Conservation (phyloP, 1,140 invertebrate genomes). For the Drosophila repletoides region DNA sequence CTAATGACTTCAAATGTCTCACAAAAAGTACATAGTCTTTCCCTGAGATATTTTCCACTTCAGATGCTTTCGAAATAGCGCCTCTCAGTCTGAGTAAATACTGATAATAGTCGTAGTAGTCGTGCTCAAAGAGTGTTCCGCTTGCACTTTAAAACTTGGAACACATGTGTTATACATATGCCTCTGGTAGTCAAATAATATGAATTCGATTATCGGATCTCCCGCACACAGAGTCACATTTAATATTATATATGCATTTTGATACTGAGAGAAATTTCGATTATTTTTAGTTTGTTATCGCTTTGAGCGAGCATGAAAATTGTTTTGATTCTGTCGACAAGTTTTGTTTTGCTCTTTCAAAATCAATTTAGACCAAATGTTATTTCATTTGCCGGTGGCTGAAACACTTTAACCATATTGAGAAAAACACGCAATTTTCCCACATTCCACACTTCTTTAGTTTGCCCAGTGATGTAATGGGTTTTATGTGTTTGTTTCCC, state of each 20-base stretch:
- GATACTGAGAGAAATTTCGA: constrained; percentile 22
- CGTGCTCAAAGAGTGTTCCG: too few species aligned
- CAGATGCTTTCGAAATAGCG: too few species aligned
- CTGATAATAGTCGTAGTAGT: too few species aligned
- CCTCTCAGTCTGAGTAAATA: too few species aligned
- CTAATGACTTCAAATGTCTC: too few species aligned
- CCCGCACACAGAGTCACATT: not conserved
- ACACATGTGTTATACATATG: not conserved
- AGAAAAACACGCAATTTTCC: not conserved
- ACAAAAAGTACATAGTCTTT: too few species aligned
- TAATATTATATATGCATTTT: not conserved
- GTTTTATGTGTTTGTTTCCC: not conserved
- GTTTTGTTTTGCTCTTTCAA: constrained; percentile 3
- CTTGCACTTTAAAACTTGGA: too few species aligned
- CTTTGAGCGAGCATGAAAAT: constrained; percentile 14
- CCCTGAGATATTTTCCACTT: too few species aligned
- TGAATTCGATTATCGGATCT: constrained; percentile 22
- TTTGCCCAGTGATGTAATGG: constrained; percentile 36
- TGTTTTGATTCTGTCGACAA: constrained; percentile 26
- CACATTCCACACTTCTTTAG: not conserved
- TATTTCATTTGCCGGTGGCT: not conserved
- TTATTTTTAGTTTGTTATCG: constrained; percentile 28
- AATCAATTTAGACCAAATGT: constrained; percentile 10
- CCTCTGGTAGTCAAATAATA: not conserved
- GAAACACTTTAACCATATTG: not conserved